These are phyloP conservation scores for Dicyrtoma fusca DNA, from an alignment of 2,888 invertebrate genomes.

Conservation along the genomic window DNA sequence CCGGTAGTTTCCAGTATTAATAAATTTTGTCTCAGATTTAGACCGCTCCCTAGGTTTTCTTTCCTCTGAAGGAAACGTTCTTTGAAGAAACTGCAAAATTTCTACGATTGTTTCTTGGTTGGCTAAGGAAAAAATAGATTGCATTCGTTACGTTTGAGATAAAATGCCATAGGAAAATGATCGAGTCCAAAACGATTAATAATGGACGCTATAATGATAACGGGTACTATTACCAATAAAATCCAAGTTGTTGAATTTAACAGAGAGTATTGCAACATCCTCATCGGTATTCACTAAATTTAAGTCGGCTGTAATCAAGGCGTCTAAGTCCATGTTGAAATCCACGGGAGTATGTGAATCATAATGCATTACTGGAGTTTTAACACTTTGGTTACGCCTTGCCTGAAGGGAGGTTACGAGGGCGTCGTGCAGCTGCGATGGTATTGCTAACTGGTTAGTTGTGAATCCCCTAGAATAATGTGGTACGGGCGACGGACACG, in stretches of 20 bases:
- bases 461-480: conserved; percentile 9
- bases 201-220: too few relatives aligned
- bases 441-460: conserved; percentile 36
- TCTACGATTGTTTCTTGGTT: conserved; percentile 96
- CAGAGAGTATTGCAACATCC: conserved; percentile 74
- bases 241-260: conserved; percentile 91
- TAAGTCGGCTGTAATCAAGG: conserved; percentile 73
- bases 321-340: conserved; percentile 60
- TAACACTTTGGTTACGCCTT: conserved; percentile 32
- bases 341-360: conserved; percentile 43
- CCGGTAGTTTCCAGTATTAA: conserved; percentile 58
- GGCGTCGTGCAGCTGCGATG: conserved; percentile 53
- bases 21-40: conserved; percentile 16
- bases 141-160: too few relatives aligned
- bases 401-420: conserved; percentile 47
- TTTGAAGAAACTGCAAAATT: conserved; percentile 64
- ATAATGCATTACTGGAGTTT: conserved; percentile 20
- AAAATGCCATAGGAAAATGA: too few relatives aligned
- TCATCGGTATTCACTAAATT: conserved; percentile 67
- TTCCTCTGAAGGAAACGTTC: conserved; percentile 20
- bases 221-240: conserved; percentile 85
- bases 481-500: conserved; percentile 47
- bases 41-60: background rate
- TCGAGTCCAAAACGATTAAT: too few relatives aligned
- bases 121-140: conserved; percentile 70